Evolutionary conservation across 64 coral and sea anemone species (phyloP), one percentile per base, ranked within the genome.

Genomic region (Montipora cactus): DNA sequence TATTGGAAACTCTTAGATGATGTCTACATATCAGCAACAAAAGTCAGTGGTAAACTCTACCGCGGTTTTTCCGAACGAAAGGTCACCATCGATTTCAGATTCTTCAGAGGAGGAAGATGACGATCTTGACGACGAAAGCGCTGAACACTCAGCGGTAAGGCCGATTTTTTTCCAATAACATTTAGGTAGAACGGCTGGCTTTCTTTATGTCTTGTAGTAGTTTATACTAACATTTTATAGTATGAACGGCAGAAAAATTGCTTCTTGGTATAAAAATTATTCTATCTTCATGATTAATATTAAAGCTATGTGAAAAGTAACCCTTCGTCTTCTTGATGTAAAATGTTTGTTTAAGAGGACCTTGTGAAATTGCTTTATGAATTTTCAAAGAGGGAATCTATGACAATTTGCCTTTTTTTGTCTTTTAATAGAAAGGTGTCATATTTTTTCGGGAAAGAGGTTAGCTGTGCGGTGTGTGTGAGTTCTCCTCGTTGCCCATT

Each of bases 71-170:
- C 80, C 92, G 87, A 94, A 98, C 86, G 92, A 98, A 94, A 98
- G 96, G 89, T 98, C 96, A 89, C 96, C 96, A 75, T 98, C 96
- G 83, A 92, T 98, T 79, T 98, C 96, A 79, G 96, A 98, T 89
- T 98, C 96, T 69, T 98, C 96, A 82, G 96, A 97, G 74, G 95
- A 97, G 85, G 95, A 98, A 75, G 96, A 98, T 84, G 96, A 98
- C 74, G 90, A 95, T 79, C 88, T 92, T 47, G 96, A 98, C 92
- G 80, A 95, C 82, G 96, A 94, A 95, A 90, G 89, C 84, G 81
- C 94, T 84, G 91, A 94, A 53, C 90, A 86, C 79, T 94, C 95
- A 74, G 95, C 95, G 88, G 96, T 95, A 96, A 96, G 81, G 67
- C 67, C 45, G 73, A 87, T 78, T 94, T 91, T 16, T 44, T 87